A percentile compares a stretch with the other conserved stretches of the same genome.
phyloP scores from a whole-genome alignment of 2,797 vertebrate species.

The Pogoniulus pusillus region DNA sequence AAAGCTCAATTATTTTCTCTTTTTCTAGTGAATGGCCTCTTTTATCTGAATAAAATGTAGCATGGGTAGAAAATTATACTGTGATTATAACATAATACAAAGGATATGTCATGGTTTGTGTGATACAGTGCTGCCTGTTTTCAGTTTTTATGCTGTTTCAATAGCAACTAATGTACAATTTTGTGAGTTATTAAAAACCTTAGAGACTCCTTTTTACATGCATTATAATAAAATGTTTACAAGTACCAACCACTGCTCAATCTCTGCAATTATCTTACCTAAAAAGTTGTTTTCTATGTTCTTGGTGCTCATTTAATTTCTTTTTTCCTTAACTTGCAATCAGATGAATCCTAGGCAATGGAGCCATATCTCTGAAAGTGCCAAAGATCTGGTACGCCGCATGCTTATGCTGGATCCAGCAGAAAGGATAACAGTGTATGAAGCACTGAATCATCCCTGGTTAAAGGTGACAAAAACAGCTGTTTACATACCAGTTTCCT shows the following conservation, averaged over 20 bases:
- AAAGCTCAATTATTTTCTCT: not conserved
- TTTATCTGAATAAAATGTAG: not conserved
- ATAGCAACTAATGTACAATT: not conserved
- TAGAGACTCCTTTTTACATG: not conserved
- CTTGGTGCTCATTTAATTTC: not conserved
- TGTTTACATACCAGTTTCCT: not conserved
- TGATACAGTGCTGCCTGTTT: not conserved
- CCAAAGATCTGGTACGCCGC: slow-evolving; percentile 97
- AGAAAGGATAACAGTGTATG: slow-evolving; percentile 98
- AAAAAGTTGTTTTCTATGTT: not conserved
- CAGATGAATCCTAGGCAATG: slow-evolving; percentile 98
- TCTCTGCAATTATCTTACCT: not conserved
- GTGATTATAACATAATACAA: not conserved
- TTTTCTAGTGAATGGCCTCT: not conserved
- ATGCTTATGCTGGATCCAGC: slow-evolving; percentile 99
- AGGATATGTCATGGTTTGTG: not conserved
- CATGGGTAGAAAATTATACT: not conserved
- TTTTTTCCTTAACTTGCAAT: not conserved
- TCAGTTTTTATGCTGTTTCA: not conserved
- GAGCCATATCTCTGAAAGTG: slow-evolving; percentile 98
- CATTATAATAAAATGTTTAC: not conserved
- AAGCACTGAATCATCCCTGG: slow-evolving; percentile 98
- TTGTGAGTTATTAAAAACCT: not conserved
- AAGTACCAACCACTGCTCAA: not conserved
- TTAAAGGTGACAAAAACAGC: slow-evolving; percentile 86